These are phyloP conservation scores for Diploscapter pachys DNA, from an alignment of 1,140 invertebrate species.

Conservation along the genomic window DNA sequence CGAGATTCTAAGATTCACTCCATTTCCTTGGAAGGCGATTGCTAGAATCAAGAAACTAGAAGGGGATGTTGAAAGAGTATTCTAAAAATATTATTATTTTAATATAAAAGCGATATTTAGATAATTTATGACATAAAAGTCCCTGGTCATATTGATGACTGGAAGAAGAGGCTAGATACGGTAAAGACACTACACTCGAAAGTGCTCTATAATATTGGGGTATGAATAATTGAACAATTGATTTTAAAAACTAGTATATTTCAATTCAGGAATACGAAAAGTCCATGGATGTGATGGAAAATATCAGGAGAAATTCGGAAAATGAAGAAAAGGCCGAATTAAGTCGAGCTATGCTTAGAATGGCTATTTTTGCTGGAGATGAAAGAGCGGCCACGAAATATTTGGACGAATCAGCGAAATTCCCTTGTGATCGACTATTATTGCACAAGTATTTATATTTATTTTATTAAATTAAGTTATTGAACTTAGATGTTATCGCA, in stretches of 20 bases:
- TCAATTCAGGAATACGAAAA: constrained; percentile 32
- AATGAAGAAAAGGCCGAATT: constrained; percentile 2
- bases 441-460: constrained; percentile 19
- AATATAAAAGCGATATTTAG: constrained; percentile 1
- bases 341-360: constrained; percentile 21
- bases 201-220: constrained; percentile 30
- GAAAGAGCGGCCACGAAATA: constrained; percentile 10
- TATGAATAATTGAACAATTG: constrained; percentile 2
- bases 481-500: constrained; percentile 14
- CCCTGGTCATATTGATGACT: constrained; percentile 19
- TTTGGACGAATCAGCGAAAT: constrained; percentile 2
- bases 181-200: constrained; percentile 33
- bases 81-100: background rate
- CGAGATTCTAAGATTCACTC: constrained; percentile 40
- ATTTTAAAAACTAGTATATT: background rate
- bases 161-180: constrained; percentile 36
- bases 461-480: constrained; percentile 1
- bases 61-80: constrained; percentile 19
- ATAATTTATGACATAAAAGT: constrained; percentile 12
- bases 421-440: background rate
- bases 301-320: constrained; percentile 5
- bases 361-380: constrained; percentile 21
- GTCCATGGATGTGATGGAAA: constrained; percentile 17
- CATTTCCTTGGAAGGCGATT: constrained; percentile 35
- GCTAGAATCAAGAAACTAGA: constrained; percentile 35